phyloP scores from a whole-genome alignment of 2,888 invertebrate genomes.

The Craniophora ligustri region DNA sequence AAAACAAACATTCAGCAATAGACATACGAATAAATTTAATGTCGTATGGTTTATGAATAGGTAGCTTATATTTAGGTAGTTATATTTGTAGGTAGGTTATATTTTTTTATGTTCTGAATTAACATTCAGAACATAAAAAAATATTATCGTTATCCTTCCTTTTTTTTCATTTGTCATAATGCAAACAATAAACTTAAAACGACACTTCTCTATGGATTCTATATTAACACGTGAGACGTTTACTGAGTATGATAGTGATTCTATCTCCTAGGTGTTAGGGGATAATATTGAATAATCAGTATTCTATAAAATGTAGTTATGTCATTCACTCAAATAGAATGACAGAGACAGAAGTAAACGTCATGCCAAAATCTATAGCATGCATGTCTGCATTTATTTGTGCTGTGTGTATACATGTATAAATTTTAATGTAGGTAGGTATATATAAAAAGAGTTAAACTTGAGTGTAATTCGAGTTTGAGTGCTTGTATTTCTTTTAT shows the following conservation, averaged over 20 bases:
- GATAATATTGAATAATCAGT: not conserved
- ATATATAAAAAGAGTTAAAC: slow-evolving; percentile 30
- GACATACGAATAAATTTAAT: too few relatives aligned
- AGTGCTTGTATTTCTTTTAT: slow-evolving; percentile 34
- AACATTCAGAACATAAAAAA: too few relatives aligned
- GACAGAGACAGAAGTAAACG: slow-evolving; percentile 40
- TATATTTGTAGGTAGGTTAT: too few relatives aligned
- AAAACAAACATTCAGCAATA: too few relatives aligned
- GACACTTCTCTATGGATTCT: slow-evolving; percentile 37
- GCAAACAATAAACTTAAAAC: not conserved
- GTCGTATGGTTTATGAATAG: too few relatives aligned
- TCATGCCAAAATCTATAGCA: slow-evolving; percentile 28
- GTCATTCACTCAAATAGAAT: slow-evolving; percentile 22
- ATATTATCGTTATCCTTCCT: too few relatives aligned
- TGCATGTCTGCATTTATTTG: too few relatives aligned
- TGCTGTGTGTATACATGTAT: slow-evolving; percentile 17
- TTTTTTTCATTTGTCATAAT: slow-evolving; percentile 25
- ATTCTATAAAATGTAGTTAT: not conserved
- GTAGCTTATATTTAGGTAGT: too few relatives aligned
- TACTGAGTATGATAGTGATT: not conserved
- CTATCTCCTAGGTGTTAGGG: not conserved
- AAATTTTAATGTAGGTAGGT: slow-evolving; percentile 39
- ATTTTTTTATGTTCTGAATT: too few relatives aligned
- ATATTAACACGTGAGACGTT: not conserved
- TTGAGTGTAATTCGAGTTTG: slow-evolving; percentile 26